Conservation (phyloP, 2,797 vertebrate species). For the Eidolon dupreanum region DNA sequence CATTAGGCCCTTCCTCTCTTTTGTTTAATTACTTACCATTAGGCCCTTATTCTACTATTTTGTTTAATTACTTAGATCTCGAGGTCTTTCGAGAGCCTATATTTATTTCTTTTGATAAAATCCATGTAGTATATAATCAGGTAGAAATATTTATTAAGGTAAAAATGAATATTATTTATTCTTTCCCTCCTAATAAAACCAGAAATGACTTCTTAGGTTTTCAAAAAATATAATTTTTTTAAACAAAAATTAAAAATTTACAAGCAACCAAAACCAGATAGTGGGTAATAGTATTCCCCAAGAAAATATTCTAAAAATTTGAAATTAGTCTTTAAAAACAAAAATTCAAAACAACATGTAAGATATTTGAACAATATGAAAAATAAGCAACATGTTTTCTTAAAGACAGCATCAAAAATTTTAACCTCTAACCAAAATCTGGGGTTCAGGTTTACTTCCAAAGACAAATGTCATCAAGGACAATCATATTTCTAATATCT, state of each 20-base stretch:
- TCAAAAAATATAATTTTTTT: neutral
- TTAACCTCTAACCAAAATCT: neutral
- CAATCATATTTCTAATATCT: neutral
- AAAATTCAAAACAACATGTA: neutral
- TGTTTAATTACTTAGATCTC: neutral
- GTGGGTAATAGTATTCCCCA: neutral
- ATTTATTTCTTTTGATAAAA: constrained; percentile 36
- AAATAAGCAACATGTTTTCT: neutral
- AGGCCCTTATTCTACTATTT: neutral
- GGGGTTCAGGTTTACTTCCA: neutral
- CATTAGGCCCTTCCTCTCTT: neutral
- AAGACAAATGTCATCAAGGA: neutral
- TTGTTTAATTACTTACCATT: neutral
- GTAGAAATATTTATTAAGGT: neutral
- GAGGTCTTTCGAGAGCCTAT: neutral
- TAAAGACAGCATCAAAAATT: neutral
- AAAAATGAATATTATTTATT: neutral
- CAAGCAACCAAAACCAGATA: neutral
- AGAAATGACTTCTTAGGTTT: constrained; percentile 11
- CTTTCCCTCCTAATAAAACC: neutral
- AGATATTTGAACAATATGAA: neutral
- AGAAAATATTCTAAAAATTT: neutral
- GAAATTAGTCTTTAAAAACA: neutral
- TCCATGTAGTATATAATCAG: neutral
- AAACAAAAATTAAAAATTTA: neutral